Evolutionary conservation across 2,888 invertebrate genomes (phyloP), one percentile per base, ranked within the genome.

Genomic region (Busseola fusca): DNA sequence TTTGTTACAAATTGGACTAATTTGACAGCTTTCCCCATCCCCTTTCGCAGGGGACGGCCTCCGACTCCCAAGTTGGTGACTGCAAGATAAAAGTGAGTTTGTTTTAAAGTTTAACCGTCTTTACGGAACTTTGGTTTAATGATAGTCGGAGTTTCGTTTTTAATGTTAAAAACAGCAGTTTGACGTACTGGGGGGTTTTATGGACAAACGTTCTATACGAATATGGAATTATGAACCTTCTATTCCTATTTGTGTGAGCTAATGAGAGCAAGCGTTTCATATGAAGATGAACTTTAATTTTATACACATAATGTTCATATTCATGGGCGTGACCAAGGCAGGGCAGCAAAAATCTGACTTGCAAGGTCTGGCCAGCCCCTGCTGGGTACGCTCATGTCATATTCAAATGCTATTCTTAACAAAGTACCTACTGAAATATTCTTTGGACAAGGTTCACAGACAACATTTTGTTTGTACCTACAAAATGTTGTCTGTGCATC

Each of bases 1-100:
- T 92, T 91, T 87, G 87, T 76, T 66, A 78, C 91, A 92, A 93
- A 93, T 93, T 92, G 87, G 85, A 91, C 93, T 88, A 93, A 93
- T 93, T 91, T 86, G 64, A 77, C 70, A 64, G 30, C 56, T 34
- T 67, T 58, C 63, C 72, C 30, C 69, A 74, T 67, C 74, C 76
- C 68, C 50, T 21, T 25, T 21, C 12, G 21, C 6, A 25, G 34
- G 70, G 69, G 63, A 16, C 4, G 0, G 5, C 34, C 34, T 25
- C 76, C n/a, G 10, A 40, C 59, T 45, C 37, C n/a, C 56, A 66
- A 64, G 66, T 67, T 58, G 42, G 18, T 34, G 37, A 64, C 52
- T 10, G 6, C 18, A 14, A 76, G 66, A 70, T 64, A 67, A 70
- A 69, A 66, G 48, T 40, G 21, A 76, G 57, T 58, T 63, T 80